Evolutionary conservation across 2,888 invertebrate species (phyloP).

Genomic region (Lydus trimaculatus): DNA sequence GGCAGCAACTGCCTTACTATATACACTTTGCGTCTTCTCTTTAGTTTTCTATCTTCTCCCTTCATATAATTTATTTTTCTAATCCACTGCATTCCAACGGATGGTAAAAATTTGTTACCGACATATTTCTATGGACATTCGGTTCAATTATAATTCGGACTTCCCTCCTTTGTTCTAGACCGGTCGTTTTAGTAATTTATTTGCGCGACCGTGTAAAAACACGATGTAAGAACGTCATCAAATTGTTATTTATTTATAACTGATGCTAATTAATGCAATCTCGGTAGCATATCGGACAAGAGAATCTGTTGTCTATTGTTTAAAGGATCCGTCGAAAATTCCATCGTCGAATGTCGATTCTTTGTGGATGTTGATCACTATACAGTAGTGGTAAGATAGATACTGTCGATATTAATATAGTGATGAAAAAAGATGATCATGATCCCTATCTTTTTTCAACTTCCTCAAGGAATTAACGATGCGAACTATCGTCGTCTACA

Average conservation of each 20-base stretch:
- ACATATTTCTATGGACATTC: slow-evolving; percentile 26
- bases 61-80: slow-evolving; percentile 33
- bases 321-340: slow-evolving; percentile 56
- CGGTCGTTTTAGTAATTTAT: slow-evolving; percentile 28
- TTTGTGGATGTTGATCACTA: background rate
- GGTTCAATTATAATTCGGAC: slow-evolving; percentile 22
- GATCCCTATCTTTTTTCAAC: slow-evolving; percentile 42
- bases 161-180: slow-evolving; percentile 27
- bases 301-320: slow-evolving; percentile 52
- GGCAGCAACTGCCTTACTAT: slow-evolving; percentile 18
- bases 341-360: slow-evolving; percentile 45
- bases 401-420: background rate
- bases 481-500: slow-evolving; percentile 41
- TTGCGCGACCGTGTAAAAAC: slow-evolving; percentile 39
- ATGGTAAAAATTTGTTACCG: slow-evolving; percentile 41
- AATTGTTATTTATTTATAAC: slow-evolving; percentile 51
- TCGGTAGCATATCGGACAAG: slow-evolving; percentile 48
- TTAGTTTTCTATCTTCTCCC: background rate
- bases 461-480: slow-evolving; percentile 46
- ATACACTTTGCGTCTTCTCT: slow-evolving; percentile 8
- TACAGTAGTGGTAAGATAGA: background rate
- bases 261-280: slow-evolving; percentile 54
- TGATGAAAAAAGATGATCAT: slow-evolving; percentile 32
- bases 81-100: slow-evolving; percentile 34
- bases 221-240: slow-evolving; percentile 41